These are phyloP conservation scores for Halcyon leucocephala DNA, from an alignment of 2,797 vertebrate genomes.

Conservation along the genomic window DNA sequence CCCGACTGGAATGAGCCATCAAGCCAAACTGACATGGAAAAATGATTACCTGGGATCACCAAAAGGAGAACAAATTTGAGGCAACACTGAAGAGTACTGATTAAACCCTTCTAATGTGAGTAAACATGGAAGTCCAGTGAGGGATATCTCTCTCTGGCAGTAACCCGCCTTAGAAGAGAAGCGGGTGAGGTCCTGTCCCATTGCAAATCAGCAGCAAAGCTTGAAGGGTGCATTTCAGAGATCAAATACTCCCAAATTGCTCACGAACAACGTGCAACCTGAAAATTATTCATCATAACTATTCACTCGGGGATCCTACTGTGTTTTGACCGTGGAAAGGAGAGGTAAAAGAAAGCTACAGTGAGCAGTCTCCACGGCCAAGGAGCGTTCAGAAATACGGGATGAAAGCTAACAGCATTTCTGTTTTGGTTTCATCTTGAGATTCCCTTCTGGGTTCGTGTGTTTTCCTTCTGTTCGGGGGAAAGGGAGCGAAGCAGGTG, in stretches of 20 bases:
- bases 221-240: background rate
- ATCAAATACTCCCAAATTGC: background rate
- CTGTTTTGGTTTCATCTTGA: background rate
- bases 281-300: background rate
- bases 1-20: background rate
- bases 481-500: background rate
- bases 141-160: background rate
- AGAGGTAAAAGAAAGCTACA: background rate
- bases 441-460: background rate
- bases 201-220: background rate
- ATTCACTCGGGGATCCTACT: background rate
- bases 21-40: background rate
- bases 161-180: rapidly evolving
- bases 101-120: background rate
- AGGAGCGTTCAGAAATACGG: background rate
- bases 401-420: background rate
- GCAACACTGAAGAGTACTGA: background rate
- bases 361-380: background rate
- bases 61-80: background rate
- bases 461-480: background rate
- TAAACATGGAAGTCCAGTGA: rapidly evolving
- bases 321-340: background rate
- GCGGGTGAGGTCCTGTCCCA: background rate
- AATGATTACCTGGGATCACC: background rate
- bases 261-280: background rate